Percentiles rank a stretch among this genome's conserved stretches.
Conservation (phyloP, 2,888 invertebrate genomes). For the Listrodromus nycthemerus region DNA sequence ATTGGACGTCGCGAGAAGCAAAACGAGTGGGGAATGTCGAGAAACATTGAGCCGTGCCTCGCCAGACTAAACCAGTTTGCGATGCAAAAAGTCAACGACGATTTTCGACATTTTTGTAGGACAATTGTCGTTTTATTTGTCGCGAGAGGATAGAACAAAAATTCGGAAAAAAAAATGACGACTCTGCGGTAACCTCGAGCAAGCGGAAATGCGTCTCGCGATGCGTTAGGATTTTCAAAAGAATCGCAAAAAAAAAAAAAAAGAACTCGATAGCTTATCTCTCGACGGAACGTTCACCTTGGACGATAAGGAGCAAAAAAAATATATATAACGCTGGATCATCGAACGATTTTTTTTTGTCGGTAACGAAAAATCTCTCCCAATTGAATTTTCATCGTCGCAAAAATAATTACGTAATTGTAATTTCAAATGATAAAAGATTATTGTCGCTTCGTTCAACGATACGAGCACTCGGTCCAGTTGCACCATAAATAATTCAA, state of each 20-base stretch:
- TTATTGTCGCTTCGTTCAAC: too few species aligned
- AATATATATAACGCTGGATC: slow-evolving; percentile 4
- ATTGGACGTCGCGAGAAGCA: slow-evolving; percentile 61
- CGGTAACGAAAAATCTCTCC: not conserved
- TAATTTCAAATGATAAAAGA: too few species aligned
- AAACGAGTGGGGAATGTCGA: slow-evolving; percentile 45
- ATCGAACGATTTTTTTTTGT: slow-evolving; percentile 9
- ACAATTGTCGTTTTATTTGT: too few species aligned
- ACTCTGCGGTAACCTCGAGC: not conserved
- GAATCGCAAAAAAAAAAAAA: slow-evolving; percentile 3
- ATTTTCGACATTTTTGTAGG: not conserved
- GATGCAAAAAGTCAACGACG: slow-evolving; percentile 32
- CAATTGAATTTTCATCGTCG: not conserved
- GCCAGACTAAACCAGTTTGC: slow-evolving; percentile 48
- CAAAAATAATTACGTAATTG: too few species aligned
- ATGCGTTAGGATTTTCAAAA: not conserved
- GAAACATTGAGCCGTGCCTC: slow-evolving; percentile 39
- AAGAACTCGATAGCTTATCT: slow-evolving; percentile 32
- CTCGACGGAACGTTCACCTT: slow-evolving; percentile 19
- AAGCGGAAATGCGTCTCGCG: not conserved
- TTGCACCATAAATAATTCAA: not conserved
- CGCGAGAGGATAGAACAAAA: too few species aligned
- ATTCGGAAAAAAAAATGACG: too few species aligned
- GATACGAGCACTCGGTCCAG: too few species aligned
- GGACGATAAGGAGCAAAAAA: slow-evolving; percentile 11